Percentiles rank a stretch among this genome's conserved stretches.
Conservation (phyloP, 1,140 invertebrate species). For the Teleogryllus occipitalis region DNA sequence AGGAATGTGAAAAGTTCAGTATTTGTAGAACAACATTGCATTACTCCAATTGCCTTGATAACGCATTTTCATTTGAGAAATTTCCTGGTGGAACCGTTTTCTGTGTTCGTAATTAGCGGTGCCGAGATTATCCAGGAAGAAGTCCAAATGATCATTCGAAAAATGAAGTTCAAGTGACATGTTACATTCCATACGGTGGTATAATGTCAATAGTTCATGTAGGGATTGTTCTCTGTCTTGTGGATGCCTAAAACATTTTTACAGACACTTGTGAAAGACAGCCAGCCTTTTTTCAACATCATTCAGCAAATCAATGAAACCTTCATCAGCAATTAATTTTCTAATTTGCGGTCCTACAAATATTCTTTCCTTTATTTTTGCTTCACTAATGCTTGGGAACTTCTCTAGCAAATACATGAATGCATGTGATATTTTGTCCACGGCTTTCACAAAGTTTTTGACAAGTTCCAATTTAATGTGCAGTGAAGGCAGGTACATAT, state of each 20-base stretch:
- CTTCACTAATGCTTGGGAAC: too few relatives aligned
- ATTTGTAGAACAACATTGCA: constrained; percentile 8
- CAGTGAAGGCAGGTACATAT: neutral
- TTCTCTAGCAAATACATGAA: too few relatives aligned
- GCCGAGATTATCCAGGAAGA: neutral
- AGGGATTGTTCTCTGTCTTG: constrained; percentile 8
- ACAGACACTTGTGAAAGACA: constrained; percentile 10
- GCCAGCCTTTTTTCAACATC: constrained; percentile 10
- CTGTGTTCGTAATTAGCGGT: neutral
- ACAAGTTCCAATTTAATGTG: constrained; percentile 2
- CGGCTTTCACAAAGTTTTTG: constrained; percentile 2
- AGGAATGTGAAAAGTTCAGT: neutral
- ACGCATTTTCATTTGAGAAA: neutral
- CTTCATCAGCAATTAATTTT: constrained; percentile 9
- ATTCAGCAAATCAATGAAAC: constrained; percentile 10
- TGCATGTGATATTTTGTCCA: too few relatives aligned
- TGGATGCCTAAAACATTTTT: constrained; percentile 8
- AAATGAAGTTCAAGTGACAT: too few relatives aligned
- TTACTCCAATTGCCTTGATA: constrained; percentile 7
- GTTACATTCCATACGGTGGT: neutral
- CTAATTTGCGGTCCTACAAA: constrained; percentile 6
- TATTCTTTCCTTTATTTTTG: neutral
- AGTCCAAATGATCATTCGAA: too few relatives aligned
- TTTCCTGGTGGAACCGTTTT: too few relatives aligned
- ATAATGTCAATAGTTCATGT: constrained; percentile 15